These are phyloP conservation scores for Pseudochromis fuscus DNA, from an alignment of 2,797 vertebrate genomes.

Conservation along the genomic window DNA sequence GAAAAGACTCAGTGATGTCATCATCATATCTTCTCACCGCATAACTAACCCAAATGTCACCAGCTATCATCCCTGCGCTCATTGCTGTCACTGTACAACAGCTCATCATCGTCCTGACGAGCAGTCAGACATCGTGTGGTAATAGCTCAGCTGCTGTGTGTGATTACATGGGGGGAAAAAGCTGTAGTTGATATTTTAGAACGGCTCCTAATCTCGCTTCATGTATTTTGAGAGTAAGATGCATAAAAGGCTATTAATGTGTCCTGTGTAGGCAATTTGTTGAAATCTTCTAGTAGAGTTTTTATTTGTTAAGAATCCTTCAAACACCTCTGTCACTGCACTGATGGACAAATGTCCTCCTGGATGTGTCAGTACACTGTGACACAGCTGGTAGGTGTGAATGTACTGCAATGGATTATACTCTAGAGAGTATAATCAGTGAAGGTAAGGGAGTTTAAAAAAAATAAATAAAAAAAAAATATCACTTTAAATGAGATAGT, in stretches of 20 bases:
- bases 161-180: slow-evolving; percentile 3
- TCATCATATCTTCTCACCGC: slow-evolving; percentile 27
- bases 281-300: not conserved
- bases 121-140: slow-evolving; percentile 14
- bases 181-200: slow-evolving; percentile 20
- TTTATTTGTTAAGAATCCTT: not conserved
- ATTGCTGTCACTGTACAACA: slow-evolving; percentile 20
- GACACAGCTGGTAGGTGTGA: not conserved
- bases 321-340: not conserved
- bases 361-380: not conserved
- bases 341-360: not conserved
- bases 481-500: too few species aligned
- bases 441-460: not conserved
- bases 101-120: slow-evolving; percentile 2
- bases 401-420: not conserved
- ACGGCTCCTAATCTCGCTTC: slow-evolving; percentile 11
- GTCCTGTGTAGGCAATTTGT: not conserved
- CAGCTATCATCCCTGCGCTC: slow-evolving; percentile 14
- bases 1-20: slow-evolving; percentile 20
- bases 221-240: slow-evolving; percentile 13
- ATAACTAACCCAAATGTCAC: slow-evolving; percentile 36
- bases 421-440: not conserved
- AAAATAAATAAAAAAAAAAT: too few species aligned
- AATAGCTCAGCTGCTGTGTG: slow-evolving; percentile 6
- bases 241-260: slow-evolving; percentile 22